Evolutionary conservation across 2,113 vertebrate genomes (phyloP).

Genomic region (Pterophyllum scalare): DNA sequence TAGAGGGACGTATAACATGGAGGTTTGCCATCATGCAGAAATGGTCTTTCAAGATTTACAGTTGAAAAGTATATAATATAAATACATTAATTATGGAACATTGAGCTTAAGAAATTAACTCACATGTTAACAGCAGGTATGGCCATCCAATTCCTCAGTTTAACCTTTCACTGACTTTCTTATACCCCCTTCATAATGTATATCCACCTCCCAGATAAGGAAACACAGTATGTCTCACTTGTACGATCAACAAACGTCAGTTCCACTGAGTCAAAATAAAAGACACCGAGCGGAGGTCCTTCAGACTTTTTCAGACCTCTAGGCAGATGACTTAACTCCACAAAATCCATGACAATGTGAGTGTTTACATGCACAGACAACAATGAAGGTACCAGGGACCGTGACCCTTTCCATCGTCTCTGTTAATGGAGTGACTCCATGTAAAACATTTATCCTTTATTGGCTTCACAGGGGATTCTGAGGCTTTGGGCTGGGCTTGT

Average conservation of each 20-base stretch:
- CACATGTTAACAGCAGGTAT: too few relatives aligned
- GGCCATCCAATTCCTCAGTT: too few relatives aligned
- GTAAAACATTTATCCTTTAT: not conserved
- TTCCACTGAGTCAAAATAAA: not conserved
- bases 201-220: too few relatives aligned
- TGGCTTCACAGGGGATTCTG: slow-evolving; percentile 2
- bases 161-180: too few relatives aligned
- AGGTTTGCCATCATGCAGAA: too few relatives aligned
- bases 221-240: not conserved
- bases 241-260: not conserved
- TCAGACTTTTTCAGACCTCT: not conserved
- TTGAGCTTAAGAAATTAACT: too few relatives aligned
- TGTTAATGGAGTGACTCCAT: not conserved
- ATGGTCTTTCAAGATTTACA: too few relatives aligned
- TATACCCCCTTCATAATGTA: too few relatives aligned
- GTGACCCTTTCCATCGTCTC: not conserved
- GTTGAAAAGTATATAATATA: too few relatives aligned
- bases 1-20: too few relatives aligned
- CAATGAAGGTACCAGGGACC: not conserved
- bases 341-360: not conserved
- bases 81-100: too few relatives aligned
- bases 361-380: slow-evolving; percentile 27
- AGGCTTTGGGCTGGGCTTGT: slow-evolving; percentile 19
- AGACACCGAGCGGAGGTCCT: not conserved
- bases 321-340: not conserved